Evolutionary conservation across 1,140 invertebrate species (phyloP).

Genomic region (Drosophila sp.): DNA sequence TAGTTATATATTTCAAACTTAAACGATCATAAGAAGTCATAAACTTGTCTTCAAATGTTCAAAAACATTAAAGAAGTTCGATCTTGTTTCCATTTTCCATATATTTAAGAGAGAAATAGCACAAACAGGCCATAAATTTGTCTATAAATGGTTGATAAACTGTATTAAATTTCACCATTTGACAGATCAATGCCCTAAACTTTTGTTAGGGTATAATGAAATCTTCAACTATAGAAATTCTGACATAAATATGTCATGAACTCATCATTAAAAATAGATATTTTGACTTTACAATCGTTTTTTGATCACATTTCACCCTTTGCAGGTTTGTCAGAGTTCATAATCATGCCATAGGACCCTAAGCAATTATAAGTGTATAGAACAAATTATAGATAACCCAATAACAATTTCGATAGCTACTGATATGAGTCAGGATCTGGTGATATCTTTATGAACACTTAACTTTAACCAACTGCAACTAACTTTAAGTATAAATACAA

Average conservation of each 20-base stretch:
- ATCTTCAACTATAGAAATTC: no score
- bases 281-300: no score
- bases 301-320: not conserved
- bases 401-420: not conserved
- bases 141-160: not conserved
- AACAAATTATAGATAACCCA: not conserved
- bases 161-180: no score
- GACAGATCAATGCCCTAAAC: no score
- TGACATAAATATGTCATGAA: no score
- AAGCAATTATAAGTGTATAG: not conserved
- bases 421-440: not conserved
- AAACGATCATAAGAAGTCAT: not conserved
- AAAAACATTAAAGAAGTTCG: not conserved
- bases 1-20: not conserved
- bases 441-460: slow-evolving; percentile 5
- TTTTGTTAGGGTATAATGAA: no score
- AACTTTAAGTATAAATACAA: not conserved
- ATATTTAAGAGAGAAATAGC: not conserved
- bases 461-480: not conserved
- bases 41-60: not conserved
- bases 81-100: not conserved
- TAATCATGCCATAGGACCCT: not conserved
- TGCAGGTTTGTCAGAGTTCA: not conserved
- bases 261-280: no score
- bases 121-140: not conserved